A percentile compares a stretch with the other conserved stretches of the same genome.
Conservation (phyloP, 2,113 vertebrate species). For the Anguilla japonica region DNA sequence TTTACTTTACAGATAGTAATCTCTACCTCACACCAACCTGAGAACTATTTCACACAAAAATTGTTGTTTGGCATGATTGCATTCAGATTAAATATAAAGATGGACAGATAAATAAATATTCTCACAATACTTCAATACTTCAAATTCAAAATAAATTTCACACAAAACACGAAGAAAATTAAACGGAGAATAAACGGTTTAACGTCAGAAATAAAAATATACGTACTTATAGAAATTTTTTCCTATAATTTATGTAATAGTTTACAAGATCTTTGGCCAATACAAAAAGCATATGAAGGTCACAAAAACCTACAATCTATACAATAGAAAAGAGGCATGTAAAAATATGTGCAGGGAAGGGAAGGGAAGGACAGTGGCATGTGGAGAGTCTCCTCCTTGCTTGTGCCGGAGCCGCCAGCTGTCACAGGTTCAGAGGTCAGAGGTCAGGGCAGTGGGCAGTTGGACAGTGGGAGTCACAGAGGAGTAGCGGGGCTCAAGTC, state of each 20-base stretch:
- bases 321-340: not conserved
- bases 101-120: conserved; percentile 3
- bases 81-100: not conserved
- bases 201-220: not conserved
- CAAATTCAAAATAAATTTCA: not conserved
- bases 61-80: not conserved
- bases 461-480: not conserved
- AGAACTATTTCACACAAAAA: not conserved
- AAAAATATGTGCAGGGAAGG: not conserved
- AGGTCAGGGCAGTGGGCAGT: not conserved
- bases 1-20: not conserved
- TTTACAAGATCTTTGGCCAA: not conserved
- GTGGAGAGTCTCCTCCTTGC: not conserved
- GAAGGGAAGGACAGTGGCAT: not conserved
- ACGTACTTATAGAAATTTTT: not conserved
- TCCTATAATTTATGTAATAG: not conserved
- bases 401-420: not conserved
- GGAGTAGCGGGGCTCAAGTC: not conserved
- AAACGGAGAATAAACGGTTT: not conserved
- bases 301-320: not conserved
- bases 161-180: not conserved
- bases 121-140: not conserved
- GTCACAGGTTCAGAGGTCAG: not conserved
- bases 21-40: not conserved
- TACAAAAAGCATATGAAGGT: not conserved